Base-by-base conservation (phyloP, 1,140 invertebrate species). In the Sarcophaga peregrina region DNA sequence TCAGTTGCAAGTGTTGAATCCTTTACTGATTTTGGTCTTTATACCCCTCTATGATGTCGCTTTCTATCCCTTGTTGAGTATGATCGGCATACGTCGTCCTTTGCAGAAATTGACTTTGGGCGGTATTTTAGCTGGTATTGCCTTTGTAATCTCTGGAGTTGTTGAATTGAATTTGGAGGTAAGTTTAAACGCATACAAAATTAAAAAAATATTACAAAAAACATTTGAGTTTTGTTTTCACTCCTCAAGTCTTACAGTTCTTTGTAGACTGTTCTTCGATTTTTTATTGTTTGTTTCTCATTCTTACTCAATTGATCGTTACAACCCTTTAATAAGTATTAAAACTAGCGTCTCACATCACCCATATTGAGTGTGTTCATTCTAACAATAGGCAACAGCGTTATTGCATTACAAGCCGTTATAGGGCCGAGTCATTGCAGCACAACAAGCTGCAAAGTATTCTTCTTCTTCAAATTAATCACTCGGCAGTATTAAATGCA, bases 121-220 rank as follows among this genome's bases (percentile, higher is more conserved):
- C 46, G 97, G 97, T 81, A 85, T 97, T 15, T 90, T 99, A 5
- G 96, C 96, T 10, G 94, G 94, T 8, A 48, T 94, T 6, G 94
- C 98, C 0, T 99, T 99, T 90, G 88, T 96, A n/a, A 92, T 97
- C 52, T 97, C 98, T 17, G 97, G 94, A 25, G 86, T 97, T 50
- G 92, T 99, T 4, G 96, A 99, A 91, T 85, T 96, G 1, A 90
- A 94, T 86, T 91, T 98, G 46, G 93, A 98, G 93, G 89, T 90
- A 83, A 90, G 88, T 85, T 47, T 10, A 37, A 37, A 37, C 25
- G 25, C 4, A 37, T 4, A 2, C 25, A 37, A 1, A 2, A 37
- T 37, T 2, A 37, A 4, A 37, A 37, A 37, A 37, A 37, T 37
- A 37, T 37, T 37, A 37, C 1, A 37, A 37, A 4, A 37, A 37